phyloP scores from a whole-genome alignment of 2,888 invertebrate species.

The Parnassius mnemosyne region DNA sequence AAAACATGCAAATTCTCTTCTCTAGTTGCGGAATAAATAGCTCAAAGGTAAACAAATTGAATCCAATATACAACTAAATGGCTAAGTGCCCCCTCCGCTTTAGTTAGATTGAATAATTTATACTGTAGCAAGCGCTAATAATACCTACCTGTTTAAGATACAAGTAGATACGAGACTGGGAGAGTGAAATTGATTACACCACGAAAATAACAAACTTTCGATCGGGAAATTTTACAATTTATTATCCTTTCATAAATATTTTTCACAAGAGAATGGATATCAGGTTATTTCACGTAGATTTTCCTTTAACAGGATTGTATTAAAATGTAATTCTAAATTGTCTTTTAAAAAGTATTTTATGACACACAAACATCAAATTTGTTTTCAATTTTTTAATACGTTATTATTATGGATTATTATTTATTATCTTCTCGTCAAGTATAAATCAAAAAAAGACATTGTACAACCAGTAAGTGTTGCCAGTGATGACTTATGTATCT shows the following conservation, averaged over 20 bases:
- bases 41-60: slow-evolving; percentile 7
- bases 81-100: slow-evolving; percentile 27
- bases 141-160: slow-evolving; percentile 16
- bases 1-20: background rate
- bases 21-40: slow-evolving; percentile 13
- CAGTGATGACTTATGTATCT: too few relatives aligned
- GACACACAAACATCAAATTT: too few relatives aligned
- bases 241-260: slow-evolving; percentile 29
- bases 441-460: too few relatives aligned
- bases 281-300: slow-evolving; percentile 5
- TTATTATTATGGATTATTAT: too few relatives aligned
- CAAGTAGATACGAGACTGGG: slow-evolving; percentile 2
- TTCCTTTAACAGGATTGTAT: background rate
- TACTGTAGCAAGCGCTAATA: slow-evolving; percentile 31
- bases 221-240: slow-evolving; percentile 15
- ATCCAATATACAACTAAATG: slow-evolving; percentile 25
- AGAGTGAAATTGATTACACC: slow-evolving; percentile 24
- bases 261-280: slow-evolving; percentile 3
- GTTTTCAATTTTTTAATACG: too few relatives aligned
- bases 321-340: too few relatives aligned
- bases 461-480: too few relatives aligned
- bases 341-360: too few relatives aligned
- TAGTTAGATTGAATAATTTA: slow-evolving; percentile 36
- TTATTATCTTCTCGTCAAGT: too few relatives aligned
- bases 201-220: slow-evolving; percentile 24